Conservation (phyloP, 2,113 vertebrate species). For the Dicrurus megarhynchus region DNA sequence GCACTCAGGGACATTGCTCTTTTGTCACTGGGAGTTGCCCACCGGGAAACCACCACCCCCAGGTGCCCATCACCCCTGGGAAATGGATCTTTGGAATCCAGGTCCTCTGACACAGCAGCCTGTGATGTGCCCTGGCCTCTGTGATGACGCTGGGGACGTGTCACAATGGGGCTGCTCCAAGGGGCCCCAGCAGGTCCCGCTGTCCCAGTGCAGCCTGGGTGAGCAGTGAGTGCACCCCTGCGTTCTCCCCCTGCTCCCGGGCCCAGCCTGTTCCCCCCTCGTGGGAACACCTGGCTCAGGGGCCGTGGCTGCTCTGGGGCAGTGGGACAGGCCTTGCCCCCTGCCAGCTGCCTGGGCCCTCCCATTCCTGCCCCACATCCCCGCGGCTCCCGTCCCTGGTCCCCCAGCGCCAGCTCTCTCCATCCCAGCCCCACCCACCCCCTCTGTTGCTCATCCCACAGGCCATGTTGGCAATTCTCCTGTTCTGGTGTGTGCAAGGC, state of each 20-base stretch:
- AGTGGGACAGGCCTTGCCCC: not conserved
- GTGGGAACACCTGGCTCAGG: no score
- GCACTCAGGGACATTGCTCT: not conserved
- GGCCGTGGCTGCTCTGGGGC: not conserved
- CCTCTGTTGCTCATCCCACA: not conserved
- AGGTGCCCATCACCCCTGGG: not conserved
- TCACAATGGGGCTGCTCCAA: no score
- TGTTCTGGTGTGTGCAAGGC: not conserved
- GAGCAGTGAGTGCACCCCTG: not conserved
- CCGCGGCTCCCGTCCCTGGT: not conserved
- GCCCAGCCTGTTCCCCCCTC: not conserved
- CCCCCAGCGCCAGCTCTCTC: not conserved
- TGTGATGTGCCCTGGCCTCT: not conserved
- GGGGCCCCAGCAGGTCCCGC: not conserved
- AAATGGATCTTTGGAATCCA: not conserved
- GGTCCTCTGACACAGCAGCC: no score
- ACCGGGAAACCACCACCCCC: not conserved
- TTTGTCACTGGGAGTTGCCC: not conserved
- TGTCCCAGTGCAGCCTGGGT: not conserved
- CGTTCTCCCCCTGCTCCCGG: not conserved
- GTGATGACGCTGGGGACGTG: not conserved
- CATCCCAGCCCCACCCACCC: not conserved
- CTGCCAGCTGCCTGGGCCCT: not conserved
- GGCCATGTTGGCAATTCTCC: not conserved
- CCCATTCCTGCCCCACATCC: not conserved